A percentile compares a stretch with the other conserved stretches of the same genome.
phyloP scores from a whole-genome alignment of 1,140 invertebrate genomes.

The Pseudobourletiella spinata region DNA sequence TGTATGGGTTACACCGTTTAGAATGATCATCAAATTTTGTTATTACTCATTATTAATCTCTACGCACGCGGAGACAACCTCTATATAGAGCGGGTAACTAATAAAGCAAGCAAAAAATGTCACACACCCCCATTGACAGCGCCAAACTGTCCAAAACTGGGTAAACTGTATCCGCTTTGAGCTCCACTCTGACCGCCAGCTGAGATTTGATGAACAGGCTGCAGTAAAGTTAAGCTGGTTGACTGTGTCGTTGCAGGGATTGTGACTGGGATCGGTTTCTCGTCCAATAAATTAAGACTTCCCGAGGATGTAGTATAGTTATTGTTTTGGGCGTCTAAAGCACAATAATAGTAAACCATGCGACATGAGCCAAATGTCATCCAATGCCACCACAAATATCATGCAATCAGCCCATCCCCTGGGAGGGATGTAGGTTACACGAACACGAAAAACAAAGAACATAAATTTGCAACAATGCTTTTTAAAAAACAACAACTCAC shows the following conservation, averaged over 20 bases:
- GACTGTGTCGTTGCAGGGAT: conserved; percentile 22
- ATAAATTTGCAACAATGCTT: too few species aligned
- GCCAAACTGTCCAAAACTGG: conserved; percentile 31
- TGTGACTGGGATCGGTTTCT: conserved; percentile 8
- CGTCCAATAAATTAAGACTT: conserved; percentile 12
- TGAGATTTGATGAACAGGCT: conserved; percentile 24
- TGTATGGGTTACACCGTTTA: too few species aligned
- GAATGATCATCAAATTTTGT: too few species aligned
- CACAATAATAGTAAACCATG: conserved; percentile 11
- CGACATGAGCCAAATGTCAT: too few species aligned
- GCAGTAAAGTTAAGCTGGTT: conserved; percentile 18
- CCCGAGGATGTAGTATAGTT: conserved; percentile 13
- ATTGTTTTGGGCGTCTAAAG: conserved; percentile 15
- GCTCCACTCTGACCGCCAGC: conserved; percentile 10
- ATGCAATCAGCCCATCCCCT: too few species aligned
- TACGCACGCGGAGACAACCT: too few species aligned
- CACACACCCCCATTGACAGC: conserved; percentile 18
- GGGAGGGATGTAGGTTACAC: too few species aligned
- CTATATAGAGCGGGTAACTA: too few species aligned
- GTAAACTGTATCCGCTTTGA: conserved; percentile 24
- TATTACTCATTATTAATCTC: too few species aligned
- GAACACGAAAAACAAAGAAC: too few species aligned
- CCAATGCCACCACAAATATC: too few species aligned
- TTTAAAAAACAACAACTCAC: conserved; percentile 6
- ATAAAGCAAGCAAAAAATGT: background rate